phyloP scores from a whole-genome alignment of 2,888 invertebrate genomes.

The Chouioia cunea region DNA sequence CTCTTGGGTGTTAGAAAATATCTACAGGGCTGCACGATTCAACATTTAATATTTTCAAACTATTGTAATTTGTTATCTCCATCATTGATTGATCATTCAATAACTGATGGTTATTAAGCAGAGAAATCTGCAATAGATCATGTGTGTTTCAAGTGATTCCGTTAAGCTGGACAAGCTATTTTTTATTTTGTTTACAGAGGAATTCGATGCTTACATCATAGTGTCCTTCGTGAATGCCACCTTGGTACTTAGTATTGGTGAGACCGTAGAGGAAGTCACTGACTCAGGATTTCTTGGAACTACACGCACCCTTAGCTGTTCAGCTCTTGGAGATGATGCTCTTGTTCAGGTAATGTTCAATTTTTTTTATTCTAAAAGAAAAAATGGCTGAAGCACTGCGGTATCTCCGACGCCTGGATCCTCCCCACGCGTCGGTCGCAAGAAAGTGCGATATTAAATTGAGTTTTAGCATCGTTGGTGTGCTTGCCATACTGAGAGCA shows the following conservation, averaged over 20 bases:
- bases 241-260: constrained; percentile 97
- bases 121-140: not conserved
- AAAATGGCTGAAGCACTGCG: constrained; percentile 57
- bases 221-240: constrained; percentile 99
- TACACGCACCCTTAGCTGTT: constrained; percentile 98
- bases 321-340: constrained; percentile 97
- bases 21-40: constrained; percentile 50
- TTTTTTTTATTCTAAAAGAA: constrained; percentile 4
- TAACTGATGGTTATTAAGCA: constrained; percentile 13
- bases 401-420: constrained; percentile 67
- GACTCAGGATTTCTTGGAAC: constrained; percentile 99
- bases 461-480: constrained; percentile 65
- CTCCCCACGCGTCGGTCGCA: constrained; percentile 64
- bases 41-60: constrained; percentile 18
- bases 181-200: constrained; percentile 86
- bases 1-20: constrained; percentile 44
- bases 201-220: constrained; percentile 99
- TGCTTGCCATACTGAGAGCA: constrained; percentile 53
- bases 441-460: constrained; percentile 61
- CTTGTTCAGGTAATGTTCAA: constrained; percentile 84
- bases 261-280: constrained; percentile 99
- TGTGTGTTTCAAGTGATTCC: constrained; percentile 6
- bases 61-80: not conserved
- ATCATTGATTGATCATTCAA: constrained; percentile 40
- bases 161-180: constrained; percentile 44